Percentiles rank a stretch among this genome's conserved stretches.
Conservation (phyloP, 2,888 invertebrate species). For the Drosophila picticornis region DNA sequence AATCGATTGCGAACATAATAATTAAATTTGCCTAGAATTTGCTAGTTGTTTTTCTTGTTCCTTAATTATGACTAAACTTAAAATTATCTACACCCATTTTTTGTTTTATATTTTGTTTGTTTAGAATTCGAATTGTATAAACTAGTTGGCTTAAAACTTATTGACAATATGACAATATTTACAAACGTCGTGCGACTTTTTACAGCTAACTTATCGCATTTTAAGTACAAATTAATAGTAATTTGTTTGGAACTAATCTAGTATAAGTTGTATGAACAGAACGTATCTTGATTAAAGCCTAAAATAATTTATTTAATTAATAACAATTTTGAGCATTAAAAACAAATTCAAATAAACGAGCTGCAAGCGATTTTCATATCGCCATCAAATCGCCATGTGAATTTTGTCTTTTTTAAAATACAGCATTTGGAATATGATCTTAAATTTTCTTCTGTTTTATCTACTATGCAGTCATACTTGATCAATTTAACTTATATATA, state of each 20-base stretch:
- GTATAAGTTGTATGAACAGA: constrained; percentile 57
- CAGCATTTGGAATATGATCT: constrained; percentile 29
- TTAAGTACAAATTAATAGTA: constrained; percentile 78
- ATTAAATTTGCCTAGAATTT: constrained; percentile 58
- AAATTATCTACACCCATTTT: constrained; percentile 66
- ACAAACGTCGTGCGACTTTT: constrained; percentile 63
- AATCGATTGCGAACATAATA: constrained; percentile 55
- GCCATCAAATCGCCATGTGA: constrained; percentile 32
- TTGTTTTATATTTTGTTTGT: constrained; percentile 18
- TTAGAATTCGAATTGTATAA: constrained; percentile 78
- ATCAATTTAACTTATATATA: constrained; percentile 74
- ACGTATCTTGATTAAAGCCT: constrained; percentile 39
- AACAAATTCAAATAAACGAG: constrained; percentile 46
- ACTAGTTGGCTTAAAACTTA: constrained; percentile 77
- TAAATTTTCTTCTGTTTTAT: constrained; percentile 49
- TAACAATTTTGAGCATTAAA: constrained; percentile 57
- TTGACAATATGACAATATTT: constrained; percentile 73
- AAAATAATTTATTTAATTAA: constrained; percentile 49
- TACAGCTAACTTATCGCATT: constrained; percentile 68
- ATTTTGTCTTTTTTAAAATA: constrained; percentile 47
- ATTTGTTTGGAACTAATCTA: constrained; percentile 61
- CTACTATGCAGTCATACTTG: constrained; percentile 78
- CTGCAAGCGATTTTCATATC: constrained; percentile 41
- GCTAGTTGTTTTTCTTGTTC: constrained; percentile 40
- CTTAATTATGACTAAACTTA: constrained; percentile 73